Evolutionary conservation across 2,797 vertebrate species (phyloP).

Genomic region (Anomalospiza imberbis): DNA sequence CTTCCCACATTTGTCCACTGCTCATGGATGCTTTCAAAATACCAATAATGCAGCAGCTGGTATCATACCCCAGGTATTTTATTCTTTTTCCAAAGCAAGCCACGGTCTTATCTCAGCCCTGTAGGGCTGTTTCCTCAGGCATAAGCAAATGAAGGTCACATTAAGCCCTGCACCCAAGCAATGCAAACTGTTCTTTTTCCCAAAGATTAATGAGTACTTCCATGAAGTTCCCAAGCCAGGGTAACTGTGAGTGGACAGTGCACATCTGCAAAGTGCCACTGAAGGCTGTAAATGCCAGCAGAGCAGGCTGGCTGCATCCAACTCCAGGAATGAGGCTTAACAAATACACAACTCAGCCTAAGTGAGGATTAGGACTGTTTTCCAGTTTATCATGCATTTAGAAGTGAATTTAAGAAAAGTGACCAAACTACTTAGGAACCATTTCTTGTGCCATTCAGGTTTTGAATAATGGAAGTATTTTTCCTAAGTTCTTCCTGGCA

Average conservation of each 20-base stretch:
- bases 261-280: not conserved
- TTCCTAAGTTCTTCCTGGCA: not conserved
- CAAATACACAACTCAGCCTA: not conserved
- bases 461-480: not conserved
- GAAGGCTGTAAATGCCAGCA: not conserved
- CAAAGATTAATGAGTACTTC: accelerated
- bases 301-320: not conserved
- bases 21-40: not conserved
- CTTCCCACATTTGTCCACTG: not conserved
- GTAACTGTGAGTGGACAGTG: not conserved
- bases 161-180: accelerated
- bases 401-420: not conserved
- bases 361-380: not conserved
- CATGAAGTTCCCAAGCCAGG: not conserved
- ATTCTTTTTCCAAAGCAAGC: not conserved
- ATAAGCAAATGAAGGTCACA: not conserved
- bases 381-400: not conserved
- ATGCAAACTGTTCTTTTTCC: not conserved
- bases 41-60: not conserved
- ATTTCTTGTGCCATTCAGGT: not conserved
- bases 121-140: not conserved
- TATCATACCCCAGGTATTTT: not conserved
- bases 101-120: not conserved
- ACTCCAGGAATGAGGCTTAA: not conserved
- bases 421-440: not conserved